Percentiles rank a stretch among this genome's conserved stretches.
These are phyloP conservation scores for Listronotus oregonensis DNA, from an alignment of 1,140 invertebrate genomes.

Conservation along the genomic window DNA sequence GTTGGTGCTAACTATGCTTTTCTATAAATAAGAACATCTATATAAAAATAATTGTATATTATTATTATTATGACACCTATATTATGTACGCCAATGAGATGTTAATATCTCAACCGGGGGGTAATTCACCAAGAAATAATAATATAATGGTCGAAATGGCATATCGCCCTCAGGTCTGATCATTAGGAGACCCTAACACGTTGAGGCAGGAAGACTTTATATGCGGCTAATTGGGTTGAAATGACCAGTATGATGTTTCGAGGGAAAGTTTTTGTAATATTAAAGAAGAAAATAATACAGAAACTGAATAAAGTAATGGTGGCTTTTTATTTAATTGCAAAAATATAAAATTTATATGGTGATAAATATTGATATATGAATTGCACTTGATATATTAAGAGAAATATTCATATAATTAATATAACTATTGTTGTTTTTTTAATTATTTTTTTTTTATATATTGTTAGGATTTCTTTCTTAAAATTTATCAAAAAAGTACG, in stretches of 20 bases:
- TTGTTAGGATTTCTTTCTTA: too few relatives aligned
- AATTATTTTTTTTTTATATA: too few relatives aligned
- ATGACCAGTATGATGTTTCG: conserved; percentile 2
- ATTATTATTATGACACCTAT: neutral
- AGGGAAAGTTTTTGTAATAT: neutral
- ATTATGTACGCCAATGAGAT: neutral
- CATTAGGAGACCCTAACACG: conserved; percentile 10
- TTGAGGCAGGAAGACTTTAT: conserved; percentile 1
- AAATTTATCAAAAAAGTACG: too few relatives aligned
- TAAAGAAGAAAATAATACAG: neutral
- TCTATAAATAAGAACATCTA: too few relatives aligned
- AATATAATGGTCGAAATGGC: conserved; percentile 11
- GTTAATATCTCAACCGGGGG: neutral
- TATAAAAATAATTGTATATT: too few relatives aligned
- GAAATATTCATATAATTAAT: too few relatives aligned
- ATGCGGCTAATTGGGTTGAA: conserved; percentile 6
- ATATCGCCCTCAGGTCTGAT: conserved; percentile 8
- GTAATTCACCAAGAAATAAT: conserved; percentile 13
- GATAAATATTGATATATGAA: too few relatives aligned
- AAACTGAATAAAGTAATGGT: neutral
- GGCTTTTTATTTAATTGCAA: too few relatives aligned
- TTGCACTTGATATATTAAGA: too few relatives aligned
- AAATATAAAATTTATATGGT: too few relatives aligned
- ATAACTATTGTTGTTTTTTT: too few relatives aligned
- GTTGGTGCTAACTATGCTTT: too few relatives aligned